These are phyloP conservation scores for Ellobius talpinus DNA, from an alignment of 2,113 vertebrate genomes.

Conservation along the genomic window DNA sequence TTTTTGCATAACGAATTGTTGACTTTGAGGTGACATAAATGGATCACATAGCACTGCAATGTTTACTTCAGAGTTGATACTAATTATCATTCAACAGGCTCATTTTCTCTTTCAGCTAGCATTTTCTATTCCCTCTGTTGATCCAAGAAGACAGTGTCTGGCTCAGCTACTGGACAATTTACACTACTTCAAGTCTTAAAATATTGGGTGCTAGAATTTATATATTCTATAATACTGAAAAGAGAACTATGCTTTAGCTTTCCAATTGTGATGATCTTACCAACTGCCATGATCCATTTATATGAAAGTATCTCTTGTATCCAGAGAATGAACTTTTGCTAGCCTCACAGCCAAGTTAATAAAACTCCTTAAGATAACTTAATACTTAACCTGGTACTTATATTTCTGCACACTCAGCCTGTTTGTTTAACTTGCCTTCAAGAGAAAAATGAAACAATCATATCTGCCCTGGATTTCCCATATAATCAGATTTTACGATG, in stretches of 20 bases:
- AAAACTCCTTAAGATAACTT: background rate
- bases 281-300: background rate
- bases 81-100: conserved; percentile 55
- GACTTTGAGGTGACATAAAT: conserved; percentile 55
- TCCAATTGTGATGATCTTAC: background rate
- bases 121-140: background rate
- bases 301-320: background rate
- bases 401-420: too few relatives aligned
- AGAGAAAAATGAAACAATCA: background rate
- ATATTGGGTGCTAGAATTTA: background rate
- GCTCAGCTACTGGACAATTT: background rate
- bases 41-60: conserved; percentile 6
- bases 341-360: background rate
- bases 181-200: background rate
- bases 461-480: background rate
- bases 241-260: background rate
- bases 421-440: background rate
- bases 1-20: conserved; percentile 56
- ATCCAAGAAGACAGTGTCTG: background rate
- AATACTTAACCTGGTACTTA: background rate
- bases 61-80: conserved; percentile 64
- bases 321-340: background rate
- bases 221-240: background rate
- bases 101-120: conserved; percentile 21
- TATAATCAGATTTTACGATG: background rate